Base-by-base conservation (phyloP, 2,113 vertebrate species). In the Sylvilagus bachmani region DNA sequence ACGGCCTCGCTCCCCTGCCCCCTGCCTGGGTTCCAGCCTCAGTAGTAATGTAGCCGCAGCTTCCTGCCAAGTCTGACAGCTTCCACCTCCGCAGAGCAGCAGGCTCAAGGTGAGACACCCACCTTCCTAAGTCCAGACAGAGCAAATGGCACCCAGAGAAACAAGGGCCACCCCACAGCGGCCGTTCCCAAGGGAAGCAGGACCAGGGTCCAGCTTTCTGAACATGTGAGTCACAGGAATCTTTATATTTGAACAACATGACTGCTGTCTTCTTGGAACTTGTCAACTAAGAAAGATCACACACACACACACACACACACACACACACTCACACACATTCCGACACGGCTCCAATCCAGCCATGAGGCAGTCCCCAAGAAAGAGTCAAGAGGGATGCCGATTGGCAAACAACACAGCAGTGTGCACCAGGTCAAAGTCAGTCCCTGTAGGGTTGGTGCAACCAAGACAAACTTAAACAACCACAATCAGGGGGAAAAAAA, bases 161-260 rank as follows among this genome's bases (percentile, higher is more conserved):
- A 25, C 4, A 17, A 53, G n/a, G 44, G 6, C 27, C 53, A 10
- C 3, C 0, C 8, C 19, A n/a, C 22, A 1, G 9, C 4, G 29
- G 29, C 5, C 3, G 27, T 19, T 3, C 14, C 24, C 1, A 8
- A n/a, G 27, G 4, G 22, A 29, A 16, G 7, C 0, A 4, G 25
- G 73, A 31, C 27, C 10, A 66, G 13, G 22, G 21, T 3, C 1
- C 25, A 3, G 33, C 22, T 10, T 61, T 53, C 55, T 21, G 55
- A 71, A 36, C 10, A 51, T 12, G 51, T 14, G 12, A 36, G 71
- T 38, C n/a, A 53, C 58, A 51, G 55, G 49, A 66, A 14, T 10
- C n/a, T 38, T 51, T 66, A 49, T 71, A 24, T 58, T n/a, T 61
- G 38, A 62, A 69, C 73, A 67, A 73, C 55, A 4, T 58, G 19